Conservation (phyloP, 2,888 invertebrate species). For the Endomychus coccineus region DNA sequence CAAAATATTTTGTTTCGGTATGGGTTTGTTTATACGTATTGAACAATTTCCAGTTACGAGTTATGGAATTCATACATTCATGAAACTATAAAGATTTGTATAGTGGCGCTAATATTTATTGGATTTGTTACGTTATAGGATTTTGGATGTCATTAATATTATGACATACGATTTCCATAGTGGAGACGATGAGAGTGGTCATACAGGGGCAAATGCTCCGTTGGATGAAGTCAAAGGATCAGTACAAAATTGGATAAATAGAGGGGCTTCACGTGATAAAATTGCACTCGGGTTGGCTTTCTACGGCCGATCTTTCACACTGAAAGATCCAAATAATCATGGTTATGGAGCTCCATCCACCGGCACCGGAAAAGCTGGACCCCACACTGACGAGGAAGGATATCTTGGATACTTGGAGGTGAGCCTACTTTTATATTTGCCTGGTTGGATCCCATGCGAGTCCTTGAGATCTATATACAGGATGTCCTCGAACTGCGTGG, state of each 20-base stretch:
- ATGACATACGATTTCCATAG: constrained; percentile 18
- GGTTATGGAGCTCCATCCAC: constrained; percentile 50
- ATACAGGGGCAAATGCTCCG: constrained; percentile 59
- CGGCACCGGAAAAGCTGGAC: constrained; percentile 54
- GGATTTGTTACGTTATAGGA: constrained; percentile 12
- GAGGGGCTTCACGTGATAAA: constrained; percentile 55
- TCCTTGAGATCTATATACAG: too few relatives aligned
- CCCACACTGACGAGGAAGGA: constrained; percentile 56
- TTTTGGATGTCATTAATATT: constrained; percentile 14
- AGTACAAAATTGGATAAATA: constrained; percentile 47
- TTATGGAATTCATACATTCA: too few relatives aligned
- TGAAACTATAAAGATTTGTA: too few relatives aligned
- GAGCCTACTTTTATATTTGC: too few relatives aligned
- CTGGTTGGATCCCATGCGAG: too few relatives aligned
- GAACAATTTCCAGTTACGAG: too few relatives aligned
- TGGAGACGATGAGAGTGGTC: constrained; percentile 21
- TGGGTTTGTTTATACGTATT: too few relatives aligned
- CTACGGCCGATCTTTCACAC: constrained; percentile 61
- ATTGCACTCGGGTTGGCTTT: constrained; percentile 61
- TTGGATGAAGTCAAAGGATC: too few relatives aligned
- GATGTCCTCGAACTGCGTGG: too few relatives aligned
- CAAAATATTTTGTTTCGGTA: too few relatives aligned
- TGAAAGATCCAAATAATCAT: constrained; percentile 42
- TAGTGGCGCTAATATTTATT: too few relatives aligned
- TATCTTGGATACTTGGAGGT: constrained; percentile 39